Conservation (phyloP, 2,888 invertebrate species). For the Dorcus parallelipipedus region DNA sequence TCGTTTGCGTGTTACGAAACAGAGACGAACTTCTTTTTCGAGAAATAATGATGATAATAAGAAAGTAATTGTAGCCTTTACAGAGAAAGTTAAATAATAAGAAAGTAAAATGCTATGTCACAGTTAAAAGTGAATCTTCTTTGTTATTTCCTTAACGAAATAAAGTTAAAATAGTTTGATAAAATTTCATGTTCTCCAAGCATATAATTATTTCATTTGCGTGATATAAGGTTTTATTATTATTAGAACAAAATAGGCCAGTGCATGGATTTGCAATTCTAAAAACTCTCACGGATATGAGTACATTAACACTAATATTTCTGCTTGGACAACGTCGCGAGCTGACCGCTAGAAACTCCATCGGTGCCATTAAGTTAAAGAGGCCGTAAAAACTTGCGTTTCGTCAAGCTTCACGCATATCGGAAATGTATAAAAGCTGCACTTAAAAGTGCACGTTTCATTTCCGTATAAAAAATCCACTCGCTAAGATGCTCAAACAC, state of each 20-base stretch:
- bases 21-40: no score
- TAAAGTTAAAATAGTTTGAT: background rate
- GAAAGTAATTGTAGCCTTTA: no score
- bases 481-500: background rate
- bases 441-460: background rate
- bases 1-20: no score
- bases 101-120: no score
- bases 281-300: background rate
- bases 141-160: no score
- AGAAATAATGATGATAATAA: no score
- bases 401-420: slow-evolving; percentile 9
- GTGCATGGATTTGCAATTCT: background rate
- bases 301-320: background rate
- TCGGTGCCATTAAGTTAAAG: slow-evolving; percentile 4
- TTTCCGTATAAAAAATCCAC: background rate
- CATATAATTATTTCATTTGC: background rate
- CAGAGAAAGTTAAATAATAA: no score
- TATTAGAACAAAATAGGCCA: background rate
- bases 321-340: no score
- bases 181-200: background rate
- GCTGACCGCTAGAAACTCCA: no score
- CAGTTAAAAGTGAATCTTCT: no score
- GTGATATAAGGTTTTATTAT: background rate
- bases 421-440: slow-evolving; percentile 13
- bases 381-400: slow-evolving; percentile 13